Conservation (phyloP, 2,888 invertebrate genomes). For the Brachyopa scutellaris region DNA sequence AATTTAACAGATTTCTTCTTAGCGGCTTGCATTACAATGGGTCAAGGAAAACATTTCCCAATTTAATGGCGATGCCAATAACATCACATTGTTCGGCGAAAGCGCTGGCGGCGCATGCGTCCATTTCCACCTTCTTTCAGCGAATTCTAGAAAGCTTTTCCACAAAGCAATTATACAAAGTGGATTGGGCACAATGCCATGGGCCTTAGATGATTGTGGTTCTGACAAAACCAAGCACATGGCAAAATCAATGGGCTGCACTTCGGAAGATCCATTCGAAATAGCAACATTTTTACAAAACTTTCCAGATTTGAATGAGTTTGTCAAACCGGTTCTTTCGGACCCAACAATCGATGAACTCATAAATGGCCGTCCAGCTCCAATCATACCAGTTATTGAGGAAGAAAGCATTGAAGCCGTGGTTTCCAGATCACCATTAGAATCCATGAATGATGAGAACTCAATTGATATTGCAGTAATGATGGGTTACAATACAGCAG, state of each 20-base stretch:
- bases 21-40: slow-evolving; percentile 80
- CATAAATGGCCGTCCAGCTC: slow-evolving; percentile 34
- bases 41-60: slow-evolving; percentile 80
- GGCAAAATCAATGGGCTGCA: slow-evolving; percentile 72
- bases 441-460: slow-evolving; percentile 79
- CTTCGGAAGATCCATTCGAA: slow-evolving; percentile 56
- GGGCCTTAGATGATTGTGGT: slow-evolving; percentile 59
- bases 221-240: slow-evolving; percentile 59
- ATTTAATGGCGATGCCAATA: slow-evolving; percentile 80
- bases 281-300: slow-evolving; percentile 65
- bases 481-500: slow-evolving; percentile 82
- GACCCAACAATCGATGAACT: slow-evolving; percentile 48
- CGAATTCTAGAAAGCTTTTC: slow-evolving; percentile 72
- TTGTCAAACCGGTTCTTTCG: slow-evolving; percentile 45
- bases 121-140: slow-evolving; percentile 73
- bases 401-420: slow-evolving; percentile 51
- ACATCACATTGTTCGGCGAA: slow-evolving; percentile 74
- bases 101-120: slow-evolving; percentile 73
- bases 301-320: slow-evolving; percentile 34
- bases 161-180: slow-evolving; percentile 74
- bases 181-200: slow-evolving; percentile 66
- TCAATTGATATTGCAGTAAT: slow-evolving; percentile 82
- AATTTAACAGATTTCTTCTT: slow-evolving; percentile 10
- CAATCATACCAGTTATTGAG: slow-evolving; percentile 73
- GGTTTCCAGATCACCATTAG: slow-evolving; percentile 77